A percentile compares a stretch with the other conserved stretches of the same genome.
phyloP scores from a whole-genome alignment of 2,113 vertebrate species.

The Gila orcuttii region DNA sequence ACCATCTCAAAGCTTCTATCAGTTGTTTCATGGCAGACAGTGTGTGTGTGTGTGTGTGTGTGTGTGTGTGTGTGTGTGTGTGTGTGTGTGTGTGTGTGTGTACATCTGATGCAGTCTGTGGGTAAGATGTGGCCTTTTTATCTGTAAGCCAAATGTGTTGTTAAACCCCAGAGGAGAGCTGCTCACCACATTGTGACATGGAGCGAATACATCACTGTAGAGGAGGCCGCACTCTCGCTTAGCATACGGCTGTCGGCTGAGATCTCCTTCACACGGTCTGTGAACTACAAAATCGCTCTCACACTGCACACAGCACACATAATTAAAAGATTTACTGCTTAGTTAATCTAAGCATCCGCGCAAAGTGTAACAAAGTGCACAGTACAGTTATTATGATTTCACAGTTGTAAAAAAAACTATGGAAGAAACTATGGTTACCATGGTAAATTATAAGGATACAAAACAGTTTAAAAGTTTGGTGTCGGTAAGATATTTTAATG shows the following conservation, averaged over 20 bases:
- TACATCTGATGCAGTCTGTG: slow-evolving; percentile 39
- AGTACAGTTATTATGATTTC: background rate
- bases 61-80: background rate
- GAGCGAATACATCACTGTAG: slow-evolving; percentile 95
- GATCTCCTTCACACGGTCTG: slow-evolving; percentile 92
- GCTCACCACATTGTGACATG: slow-evolving; percentile 97
- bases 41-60: slow-evolving; percentile 17
- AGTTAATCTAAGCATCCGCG: background rate
- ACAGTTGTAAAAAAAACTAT: background rate
- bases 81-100: slow-evolving; percentile 12
- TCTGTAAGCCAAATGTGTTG: slow-evolving; percentile 22
- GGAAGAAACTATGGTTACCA: background rate
- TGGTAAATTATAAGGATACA: background rate
- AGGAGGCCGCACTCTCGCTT: slow-evolving; percentile 95
- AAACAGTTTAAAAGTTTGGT: background rate
- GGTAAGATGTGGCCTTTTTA: slow-evolving; percentile 53
- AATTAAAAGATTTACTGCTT: slow-evolving; percentile 9
- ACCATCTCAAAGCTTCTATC: slow-evolving; percentile 20
- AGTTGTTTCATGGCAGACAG: slow-evolving; percentile 26
- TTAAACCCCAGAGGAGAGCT: slow-evolving; percentile 13
- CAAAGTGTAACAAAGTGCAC: background rate
- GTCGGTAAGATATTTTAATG: background rate
- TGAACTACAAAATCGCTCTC: slow-evolving; percentile 85
- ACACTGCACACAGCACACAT: slow-evolving; percentile 79
- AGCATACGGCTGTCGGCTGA: slow-evolving; percentile 95